These are phyloP conservation scores for Lepus oiostolus DNA, from an alignment of 2,797 vertebrate genomes.

Conservation along the genomic window DNA sequence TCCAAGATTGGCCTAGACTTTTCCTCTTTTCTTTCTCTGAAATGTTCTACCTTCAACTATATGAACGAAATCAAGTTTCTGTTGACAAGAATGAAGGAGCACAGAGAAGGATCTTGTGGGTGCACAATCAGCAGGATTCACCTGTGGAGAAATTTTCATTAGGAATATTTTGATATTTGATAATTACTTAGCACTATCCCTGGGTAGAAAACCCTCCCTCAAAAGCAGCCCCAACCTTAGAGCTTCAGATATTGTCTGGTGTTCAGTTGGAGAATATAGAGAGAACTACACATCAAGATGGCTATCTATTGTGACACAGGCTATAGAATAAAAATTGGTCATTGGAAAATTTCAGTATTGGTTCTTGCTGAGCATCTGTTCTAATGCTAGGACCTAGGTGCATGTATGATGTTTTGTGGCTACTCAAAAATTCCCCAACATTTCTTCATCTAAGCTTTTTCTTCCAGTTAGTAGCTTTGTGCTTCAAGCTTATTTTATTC, in stretches of 20 bases:
- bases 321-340: background rate
- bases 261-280: background rate
- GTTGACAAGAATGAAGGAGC: background rate
- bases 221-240: background rate
- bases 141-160: background rate
- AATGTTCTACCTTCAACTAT: background rate
- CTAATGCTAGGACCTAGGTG: background rate
- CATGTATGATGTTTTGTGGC: background rate
- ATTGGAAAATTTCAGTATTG: background rate
- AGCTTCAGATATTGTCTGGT: background rate
- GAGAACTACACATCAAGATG: background rate
- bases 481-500: background rate
- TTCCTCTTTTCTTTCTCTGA: background rate
- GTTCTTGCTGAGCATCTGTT: background rate
- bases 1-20: background rate
- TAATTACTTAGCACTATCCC: background rate
- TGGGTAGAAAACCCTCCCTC: background rate
- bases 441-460: background rate
- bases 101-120: background rate
- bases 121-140: background rate
- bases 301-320: background rate
- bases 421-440: background rate
- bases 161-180: conserved; percentile 4
- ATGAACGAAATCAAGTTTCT: conserved; percentile 18
- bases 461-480: background rate